A percentile compares a stretch with the other conserved stretches of the same genome.
Evolutionary conservation across 2,113 vertebrate species (phyloP).

Genomic region (Phoenicopterus ruber): DNA sequence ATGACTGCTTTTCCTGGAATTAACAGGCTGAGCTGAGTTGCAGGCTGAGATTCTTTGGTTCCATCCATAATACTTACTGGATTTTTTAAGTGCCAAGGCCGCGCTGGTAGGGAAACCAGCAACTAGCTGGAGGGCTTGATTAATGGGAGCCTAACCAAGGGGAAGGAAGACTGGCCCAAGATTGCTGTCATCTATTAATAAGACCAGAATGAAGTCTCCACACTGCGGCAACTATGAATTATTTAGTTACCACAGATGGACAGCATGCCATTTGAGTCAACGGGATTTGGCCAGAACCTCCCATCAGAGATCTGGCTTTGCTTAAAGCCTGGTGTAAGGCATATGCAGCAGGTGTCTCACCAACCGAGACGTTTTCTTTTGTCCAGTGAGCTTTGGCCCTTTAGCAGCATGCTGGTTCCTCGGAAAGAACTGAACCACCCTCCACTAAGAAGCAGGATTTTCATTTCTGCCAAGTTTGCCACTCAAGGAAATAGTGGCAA

Average conservation of each 20-base stretch:
- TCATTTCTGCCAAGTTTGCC: neutral
- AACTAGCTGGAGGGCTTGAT: neutral
- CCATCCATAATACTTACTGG: neutral
- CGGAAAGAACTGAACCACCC: neutral
- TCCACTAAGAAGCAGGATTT: neutral
- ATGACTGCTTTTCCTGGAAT: constrained; percentile 2
- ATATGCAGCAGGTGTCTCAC: neutral
- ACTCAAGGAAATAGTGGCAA: neutral
- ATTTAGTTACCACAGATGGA: constrained; percentile 4
- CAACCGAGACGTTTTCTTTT: neutral
- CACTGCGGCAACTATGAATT: neutral
- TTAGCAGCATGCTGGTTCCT: neutral
- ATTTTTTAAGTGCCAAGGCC: neutral
- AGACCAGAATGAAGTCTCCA: neutral
- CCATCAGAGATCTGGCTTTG: neutral
- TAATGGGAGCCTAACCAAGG: neutral
- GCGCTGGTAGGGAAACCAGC: neutral
- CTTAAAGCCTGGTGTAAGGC: neutral
- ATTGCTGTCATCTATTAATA: neutral
- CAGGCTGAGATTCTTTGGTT: neutral
- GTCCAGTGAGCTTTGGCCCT: neutral
- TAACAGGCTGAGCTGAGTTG: neutral
- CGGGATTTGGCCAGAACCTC: neutral
- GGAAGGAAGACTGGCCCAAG: neutral
- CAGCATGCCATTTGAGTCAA: neutral